Base-by-base conservation (phyloP, 2,113 vertebrate genomes). In the Nibea coibor region DNA sequence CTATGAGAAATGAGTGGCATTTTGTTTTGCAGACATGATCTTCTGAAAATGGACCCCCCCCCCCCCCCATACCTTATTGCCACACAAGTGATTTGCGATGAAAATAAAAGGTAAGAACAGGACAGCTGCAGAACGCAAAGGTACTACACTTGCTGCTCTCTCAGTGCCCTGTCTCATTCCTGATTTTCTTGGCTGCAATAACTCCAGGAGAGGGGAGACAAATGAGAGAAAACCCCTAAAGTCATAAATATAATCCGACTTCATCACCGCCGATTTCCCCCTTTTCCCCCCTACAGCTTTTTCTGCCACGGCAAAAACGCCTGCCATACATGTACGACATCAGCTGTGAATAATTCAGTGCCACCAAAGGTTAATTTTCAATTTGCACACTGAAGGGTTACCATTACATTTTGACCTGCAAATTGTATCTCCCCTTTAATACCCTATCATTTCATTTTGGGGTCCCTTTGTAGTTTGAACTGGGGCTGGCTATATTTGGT, bases 381-480 rank as follows among this genome's bases (percentile, higher is more conserved):
- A 94, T 96, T 96, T 96, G 90, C 89, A 91, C 91, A 92, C 91
- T 94, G 92, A 95, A 96, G 95, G 95, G 94, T 94, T 94, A 94
- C 92, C 88, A 94, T 96, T 96, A 96, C 88, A 88, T 93, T 92
- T 92, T 96, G 96, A 96, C 95, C 96, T 93, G 93, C 87, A 97
- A 96, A 97, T 95, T 95, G 95, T 90, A 94, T 95, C 94, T 94
- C 94, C 93, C 92, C 61, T 82, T 92, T 95, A 96, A 96, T 88
- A 95, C 93, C 93, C 93, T 93, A 92, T 96, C 94, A 96, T 96
- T 96, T 95, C 85, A 94, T 95, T 90, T 94, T 69, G 73, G 94
- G 87, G 92, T 91, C 92, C 89, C 83, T 94, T 92, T 94, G 94
- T 94, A 94, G 92, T 93, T 82, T 92, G 91, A 92, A 93, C 89